Percentiles rank a stretch among this genome's conserved stretches.
Evolutionary conservation across 2,113 vertebrate species (phyloP).

Genomic region (Bos taurus): ARS-UCD2.0 NC_037333.1:105202501-105203000

Average conservation of each 20-base stretch:
- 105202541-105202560: not conserved
- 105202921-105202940: not conserved
- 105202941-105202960: not conserved
- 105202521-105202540: not conserved
- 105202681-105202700: not conserved
- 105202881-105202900: not conserved
- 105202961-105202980: not conserved
- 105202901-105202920: not conserved
- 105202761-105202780: not conserved
- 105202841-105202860: not conserved
- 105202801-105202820: not conserved
- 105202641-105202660: not conserved
- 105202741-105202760: not conserved
- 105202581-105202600: accelerated
- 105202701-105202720: not conserved
- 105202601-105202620: not conserved
- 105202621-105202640: not conserved
- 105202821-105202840: not conserved
- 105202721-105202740: not conserved
- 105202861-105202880: not conserved
- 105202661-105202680: not conserved
- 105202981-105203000: not conserved
- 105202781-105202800: not conserved
- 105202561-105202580: not conserved
- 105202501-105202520: not conserved